These are phyloP conservation scores for Dendrocopos noguchii DNA, from an alignment of 2,113 vertebrate genomes.

Conservation along the genomic window DNA sequence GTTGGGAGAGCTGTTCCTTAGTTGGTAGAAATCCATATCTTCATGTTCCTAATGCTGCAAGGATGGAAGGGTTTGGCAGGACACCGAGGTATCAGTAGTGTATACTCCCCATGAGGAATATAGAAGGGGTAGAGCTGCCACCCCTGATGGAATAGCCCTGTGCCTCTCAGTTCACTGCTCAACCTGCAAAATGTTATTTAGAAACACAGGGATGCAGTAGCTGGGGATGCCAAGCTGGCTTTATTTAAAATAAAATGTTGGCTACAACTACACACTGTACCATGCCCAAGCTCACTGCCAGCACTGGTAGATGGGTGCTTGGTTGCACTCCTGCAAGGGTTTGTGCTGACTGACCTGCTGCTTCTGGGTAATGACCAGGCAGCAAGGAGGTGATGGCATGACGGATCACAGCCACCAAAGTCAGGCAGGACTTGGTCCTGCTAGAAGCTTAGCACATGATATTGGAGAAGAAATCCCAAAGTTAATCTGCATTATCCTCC, in stretches of 20 bases:
- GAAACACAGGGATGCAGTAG: background rate
- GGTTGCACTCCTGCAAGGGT: background rate
- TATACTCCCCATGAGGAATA: accelerated
- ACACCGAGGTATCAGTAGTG: accelerated
- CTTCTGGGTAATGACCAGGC: background rate
- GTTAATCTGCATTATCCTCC: background rate
- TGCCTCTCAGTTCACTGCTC: accelerated
- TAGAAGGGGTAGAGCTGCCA: background rate
- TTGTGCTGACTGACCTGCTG: background rate
- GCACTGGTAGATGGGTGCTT: accelerated
- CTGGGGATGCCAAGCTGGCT: background rate
- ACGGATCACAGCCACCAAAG: background rate
- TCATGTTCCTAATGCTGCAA: background rate
- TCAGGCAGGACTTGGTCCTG: background rate
- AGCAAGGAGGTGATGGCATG: accelerated
- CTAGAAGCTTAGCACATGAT: background rate
- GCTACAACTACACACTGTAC: background rate
- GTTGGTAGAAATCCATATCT: no score
- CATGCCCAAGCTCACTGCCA: background rate
- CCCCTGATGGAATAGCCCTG: background rate
- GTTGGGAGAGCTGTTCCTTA: no score
- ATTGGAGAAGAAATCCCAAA: background rate
- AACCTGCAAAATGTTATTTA: accelerated
- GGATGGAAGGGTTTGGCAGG: background rate
- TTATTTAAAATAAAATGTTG: background rate